Base-by-base conservation (phyloP, 2,113 vertebrate species). In the Rhinichthys klamathensis region DNA sequence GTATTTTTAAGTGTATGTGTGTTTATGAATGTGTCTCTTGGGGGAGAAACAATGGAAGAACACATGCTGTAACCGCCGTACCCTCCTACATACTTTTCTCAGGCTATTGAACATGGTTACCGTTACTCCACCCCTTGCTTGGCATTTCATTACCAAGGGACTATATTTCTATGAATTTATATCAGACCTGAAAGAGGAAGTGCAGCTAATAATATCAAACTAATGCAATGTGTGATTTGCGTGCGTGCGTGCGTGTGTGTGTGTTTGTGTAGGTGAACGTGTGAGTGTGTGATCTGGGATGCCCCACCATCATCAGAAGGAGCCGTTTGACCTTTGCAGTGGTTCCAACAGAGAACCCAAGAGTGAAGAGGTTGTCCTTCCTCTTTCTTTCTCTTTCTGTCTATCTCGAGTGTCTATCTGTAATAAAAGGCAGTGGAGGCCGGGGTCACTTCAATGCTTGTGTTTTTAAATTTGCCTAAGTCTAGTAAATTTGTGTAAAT, bases 91-190 rank as follows among this genome's bases (percentile, higher is more conserved):
- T 54, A 82, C 32, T 86, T 89, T 91, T 91, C 90, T 85, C 82
- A 84, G 83, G 88, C 89, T 79, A 83, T 88, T 80, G 58, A 88
- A 65, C 72, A 87, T 72, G 6, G 54, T 54, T 87, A 88, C 88
- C 60, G 67, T 90, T 61, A 84, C 88, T 83, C 79, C 90, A 87
- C 87, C 85, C 88, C 88, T 85, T 91, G 91, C 86, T 90, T 90
- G 85, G 46, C 83, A 80, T 85, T 88, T 92, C 61, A 83, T 70
- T 83, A 73, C 86, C 65, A 90, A 70, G 67, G 77, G 86, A 87
- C 86, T 27, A 75, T 90, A 90, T 90, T 94, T 94, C 93, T 93
- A 92, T 92, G 91, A 94, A 93, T 92, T 89, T 91, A 54, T 70
- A 76, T 90, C 72, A 89, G 89, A 84, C 85, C 54, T 88, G 83